These are phyloP conservation scores for Centropus unirufus DNA, from an alignment of 2,113 vertebrate species.

Conservation along the genomic window DNA sequence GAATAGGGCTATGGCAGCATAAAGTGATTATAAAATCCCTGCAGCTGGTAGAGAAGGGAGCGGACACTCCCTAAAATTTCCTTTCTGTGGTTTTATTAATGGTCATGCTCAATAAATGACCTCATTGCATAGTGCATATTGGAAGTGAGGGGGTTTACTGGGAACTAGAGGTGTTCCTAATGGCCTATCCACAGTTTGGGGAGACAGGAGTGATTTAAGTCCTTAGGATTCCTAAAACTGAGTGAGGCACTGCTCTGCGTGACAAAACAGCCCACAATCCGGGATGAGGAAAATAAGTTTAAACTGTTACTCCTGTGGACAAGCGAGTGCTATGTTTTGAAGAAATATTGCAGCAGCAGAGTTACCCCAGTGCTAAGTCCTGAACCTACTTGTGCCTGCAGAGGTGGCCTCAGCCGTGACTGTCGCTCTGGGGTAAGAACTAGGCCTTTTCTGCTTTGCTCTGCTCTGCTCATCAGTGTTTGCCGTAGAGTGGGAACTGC, in stretches of 20 bases:
- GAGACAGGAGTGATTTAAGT: not conserved
- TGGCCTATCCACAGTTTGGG: not conserved
- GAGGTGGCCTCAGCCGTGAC: not conserved
- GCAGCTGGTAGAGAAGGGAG: slow-evolving; percentile 11
- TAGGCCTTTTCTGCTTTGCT: not conserved
- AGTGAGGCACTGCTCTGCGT: fast-evolving
- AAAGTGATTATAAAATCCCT: slow-evolving; percentile 26
- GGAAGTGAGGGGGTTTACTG: not conserved
- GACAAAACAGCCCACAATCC: not conserved
- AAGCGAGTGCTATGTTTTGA: not conserved
- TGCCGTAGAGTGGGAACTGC: not conserved
- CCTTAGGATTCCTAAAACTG: not conserved
- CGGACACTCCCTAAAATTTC: slow-evolving; percentile 28
- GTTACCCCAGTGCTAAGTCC: not conserved
- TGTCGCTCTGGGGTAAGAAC: not conserved
- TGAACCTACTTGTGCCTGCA: not conserved
- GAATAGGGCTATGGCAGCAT: not conserved
- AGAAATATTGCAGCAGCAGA: not conserved
- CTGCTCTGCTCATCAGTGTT: not conserved
- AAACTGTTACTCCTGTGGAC: not conserved
- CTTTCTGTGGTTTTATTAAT: slow-evolving; percentile 26
- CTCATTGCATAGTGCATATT: not conserved
- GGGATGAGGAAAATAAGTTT: not conserved
- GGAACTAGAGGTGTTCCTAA: not conserved
- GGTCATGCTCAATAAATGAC: not conserved